Evolutionary conservation across 2,888 invertebrate species (phyloP).

Genomic region (Villa cingulata): DNA sequence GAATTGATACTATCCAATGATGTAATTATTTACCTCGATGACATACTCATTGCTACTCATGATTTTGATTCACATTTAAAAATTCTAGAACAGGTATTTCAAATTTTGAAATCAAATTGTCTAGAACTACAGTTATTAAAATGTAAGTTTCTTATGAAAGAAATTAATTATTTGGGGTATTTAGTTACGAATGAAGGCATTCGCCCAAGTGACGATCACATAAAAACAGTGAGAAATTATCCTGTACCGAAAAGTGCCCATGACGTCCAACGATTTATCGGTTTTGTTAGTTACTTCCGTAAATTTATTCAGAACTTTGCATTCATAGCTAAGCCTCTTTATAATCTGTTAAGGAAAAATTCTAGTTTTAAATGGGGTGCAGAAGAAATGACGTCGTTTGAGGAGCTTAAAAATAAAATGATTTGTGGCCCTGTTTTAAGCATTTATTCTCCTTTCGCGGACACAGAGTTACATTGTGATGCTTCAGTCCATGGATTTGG

Average conservation of each 20-base stretch:
- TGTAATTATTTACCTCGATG: conserved; percentile 17
- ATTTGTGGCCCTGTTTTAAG: conserved; percentile 12
- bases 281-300: conserved; percentile 19
- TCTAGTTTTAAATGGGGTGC: background rate
- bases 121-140: conserved; percentile 14
- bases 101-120: conserved; percentile 4
- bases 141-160: conserved; percentile 15
- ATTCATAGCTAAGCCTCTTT: conserved; percentile 3
- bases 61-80: conserved; percentile 2
- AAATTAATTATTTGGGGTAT: conserved; percentile 16
- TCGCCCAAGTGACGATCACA: conserved; percentile 17
- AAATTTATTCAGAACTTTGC: background rate
- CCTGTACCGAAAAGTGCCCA: background rate
- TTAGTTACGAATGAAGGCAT: conserved; percentile 16
- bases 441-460: conserved; percentile 9
- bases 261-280: conserved; percentile 2
- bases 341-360: conserved; percentile 5
- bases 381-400: background rate
- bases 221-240: conserved; percentile 14
- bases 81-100: conserved; percentile 4
- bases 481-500: background rate
- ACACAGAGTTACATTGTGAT: background rate
- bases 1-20: conserved; percentile 4
- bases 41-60: conserved; percentile 14
- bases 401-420: conserved; percentile 3